Percentiles rank a stretch among this genome's conserved stretches.
These are phyloP conservation scores for Shinisaurus crocodilurus DNA, from an alignment of 2,113 vertebrate genomes.

Conservation along the genomic window DNA sequence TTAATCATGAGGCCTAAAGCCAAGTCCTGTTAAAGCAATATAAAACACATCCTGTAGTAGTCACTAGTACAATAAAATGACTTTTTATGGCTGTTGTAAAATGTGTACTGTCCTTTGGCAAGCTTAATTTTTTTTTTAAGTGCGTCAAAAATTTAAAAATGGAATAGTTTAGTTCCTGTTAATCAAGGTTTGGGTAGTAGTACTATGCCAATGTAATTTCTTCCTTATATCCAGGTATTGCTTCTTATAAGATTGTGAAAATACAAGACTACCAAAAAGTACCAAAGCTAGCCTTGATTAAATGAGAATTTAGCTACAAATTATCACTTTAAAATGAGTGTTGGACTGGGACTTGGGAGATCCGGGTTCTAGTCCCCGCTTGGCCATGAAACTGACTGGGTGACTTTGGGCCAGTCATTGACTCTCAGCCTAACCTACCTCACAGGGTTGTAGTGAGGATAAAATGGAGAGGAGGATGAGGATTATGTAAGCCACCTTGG, in stretches of 20 bases:
- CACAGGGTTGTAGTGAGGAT: no score
- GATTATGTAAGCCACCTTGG: no score
- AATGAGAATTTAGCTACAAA: not conserved
- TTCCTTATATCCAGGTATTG: not conserved
- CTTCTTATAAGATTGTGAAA: not conserved
- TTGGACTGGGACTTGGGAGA: no score
- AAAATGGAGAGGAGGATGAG: no score
- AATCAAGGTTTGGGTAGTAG: not conserved
- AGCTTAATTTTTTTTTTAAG: conserved; percentile 19
- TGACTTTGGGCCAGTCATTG: no score
- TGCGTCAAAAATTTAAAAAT: not conserved
- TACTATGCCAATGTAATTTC: not conserved
- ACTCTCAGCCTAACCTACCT: no score
- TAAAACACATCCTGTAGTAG: conserved; percentile 47
- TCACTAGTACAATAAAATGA: conserved; percentile 1
- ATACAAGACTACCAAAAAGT: not conserved
- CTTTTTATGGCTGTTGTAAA: conserved; percentile 58
- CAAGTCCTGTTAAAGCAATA: conserved; percentile 45
- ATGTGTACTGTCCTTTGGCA: conserved; percentile 44
- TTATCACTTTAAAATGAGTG: not conserved
- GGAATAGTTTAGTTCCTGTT: not conserved
- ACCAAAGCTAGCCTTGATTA: not conserved
- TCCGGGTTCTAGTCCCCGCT: no score
- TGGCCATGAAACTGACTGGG: no score
- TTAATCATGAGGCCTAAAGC: conserved; percentile 58